phyloP scores from a whole-genome alignment of 2,113 vertebrate genomes.

The Strix uralensis region DNA sequence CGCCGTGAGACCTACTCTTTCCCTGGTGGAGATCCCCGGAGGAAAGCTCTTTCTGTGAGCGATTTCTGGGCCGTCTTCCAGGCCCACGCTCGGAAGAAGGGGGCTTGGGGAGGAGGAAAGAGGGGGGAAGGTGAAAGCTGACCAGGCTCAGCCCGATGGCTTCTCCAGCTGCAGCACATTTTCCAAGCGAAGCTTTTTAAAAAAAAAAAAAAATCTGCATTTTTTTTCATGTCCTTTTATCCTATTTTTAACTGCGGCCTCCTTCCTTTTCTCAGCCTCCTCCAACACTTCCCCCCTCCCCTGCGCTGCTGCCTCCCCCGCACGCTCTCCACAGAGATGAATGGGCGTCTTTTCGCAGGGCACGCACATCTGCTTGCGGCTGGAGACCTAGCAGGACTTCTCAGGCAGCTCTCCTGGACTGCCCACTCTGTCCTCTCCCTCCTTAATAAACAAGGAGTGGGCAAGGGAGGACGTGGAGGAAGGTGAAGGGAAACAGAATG shows the following conservation, averaged over 20 bases:
- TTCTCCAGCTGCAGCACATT: slow-evolving; percentile 75
- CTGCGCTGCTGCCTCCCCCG: slow-evolving; percentile 55
- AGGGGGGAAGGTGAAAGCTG: slow-evolving; percentile 53
- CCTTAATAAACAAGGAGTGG: neutral
- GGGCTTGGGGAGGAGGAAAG: neutral
- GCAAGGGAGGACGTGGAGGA: neutral
- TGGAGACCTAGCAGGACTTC: neutral
- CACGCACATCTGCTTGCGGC: slow-evolving; percentile 63
- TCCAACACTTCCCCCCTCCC: slow-evolving; percentile 67
- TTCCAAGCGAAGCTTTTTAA: slow-evolving; percentile 40
- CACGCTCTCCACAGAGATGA: slow-evolving; percentile 64
- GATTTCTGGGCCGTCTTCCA: slow-evolving; percentile 67
- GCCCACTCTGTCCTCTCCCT: neutral
- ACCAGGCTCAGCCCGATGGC: slow-evolving; percentile 51
- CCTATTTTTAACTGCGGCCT: slow-evolving; percentile 81
- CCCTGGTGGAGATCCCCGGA: neutral
- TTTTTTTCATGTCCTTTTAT: slow-evolving; percentile 74
- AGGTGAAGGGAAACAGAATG: neutral
- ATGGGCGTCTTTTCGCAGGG: slow-evolving; percentile 66
- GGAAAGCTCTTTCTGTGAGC: slow-evolving; percentile 30
- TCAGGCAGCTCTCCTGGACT: neutral
- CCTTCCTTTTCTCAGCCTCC: slow-evolving; percentile 73
- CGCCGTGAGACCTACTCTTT: neutral
- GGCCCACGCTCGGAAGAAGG: slow-evolving; percentile 34
- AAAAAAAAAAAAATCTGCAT: slow-evolving; percentile 53